Conservation (phyloP, 2,113 vertebrate genomes). For the Myanophis thanlyinensis region DNA sequence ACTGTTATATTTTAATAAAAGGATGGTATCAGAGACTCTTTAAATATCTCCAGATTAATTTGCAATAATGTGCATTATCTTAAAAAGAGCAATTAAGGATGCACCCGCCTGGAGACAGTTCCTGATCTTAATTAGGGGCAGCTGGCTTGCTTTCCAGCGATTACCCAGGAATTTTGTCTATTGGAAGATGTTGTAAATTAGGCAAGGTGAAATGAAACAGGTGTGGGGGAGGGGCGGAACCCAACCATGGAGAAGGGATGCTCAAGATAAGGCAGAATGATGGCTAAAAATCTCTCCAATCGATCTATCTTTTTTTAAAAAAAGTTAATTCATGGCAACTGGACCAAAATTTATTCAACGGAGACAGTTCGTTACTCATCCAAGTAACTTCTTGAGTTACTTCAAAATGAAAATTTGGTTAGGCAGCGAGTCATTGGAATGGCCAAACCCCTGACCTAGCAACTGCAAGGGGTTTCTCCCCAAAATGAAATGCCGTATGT, state of each 20-base stretch:
- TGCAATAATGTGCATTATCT: not conserved
- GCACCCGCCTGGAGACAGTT: not conserved
- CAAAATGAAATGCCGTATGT: no score
- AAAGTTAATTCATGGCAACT: not conserved
- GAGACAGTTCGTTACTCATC: not conserved
- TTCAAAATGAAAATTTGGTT: not conserved
- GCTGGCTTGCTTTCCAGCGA: not conserved
- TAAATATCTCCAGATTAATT: not conserved
- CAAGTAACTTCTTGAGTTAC: not conserved
- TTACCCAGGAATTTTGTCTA: not conserved
- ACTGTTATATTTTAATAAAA: not conserved
- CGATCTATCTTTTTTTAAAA: not conserved
- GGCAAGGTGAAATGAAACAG: not conserved
- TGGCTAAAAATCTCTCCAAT: not conserved
- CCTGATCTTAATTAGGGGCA: not conserved
- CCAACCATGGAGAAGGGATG: not conserved
- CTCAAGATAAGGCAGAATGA: not conserved
- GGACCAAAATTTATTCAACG: not conserved
- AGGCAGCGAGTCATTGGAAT: no score
- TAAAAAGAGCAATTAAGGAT: not conserved
- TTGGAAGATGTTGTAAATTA: not conserved
- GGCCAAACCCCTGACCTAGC: not conserved
- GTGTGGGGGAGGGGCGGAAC: fast-evolving
- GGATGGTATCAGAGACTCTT: not conserved
- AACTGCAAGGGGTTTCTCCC: not conserved